Conservation (phyloP, 2,797 vertebrate species). For the Helarctos malayanus region DNA sequence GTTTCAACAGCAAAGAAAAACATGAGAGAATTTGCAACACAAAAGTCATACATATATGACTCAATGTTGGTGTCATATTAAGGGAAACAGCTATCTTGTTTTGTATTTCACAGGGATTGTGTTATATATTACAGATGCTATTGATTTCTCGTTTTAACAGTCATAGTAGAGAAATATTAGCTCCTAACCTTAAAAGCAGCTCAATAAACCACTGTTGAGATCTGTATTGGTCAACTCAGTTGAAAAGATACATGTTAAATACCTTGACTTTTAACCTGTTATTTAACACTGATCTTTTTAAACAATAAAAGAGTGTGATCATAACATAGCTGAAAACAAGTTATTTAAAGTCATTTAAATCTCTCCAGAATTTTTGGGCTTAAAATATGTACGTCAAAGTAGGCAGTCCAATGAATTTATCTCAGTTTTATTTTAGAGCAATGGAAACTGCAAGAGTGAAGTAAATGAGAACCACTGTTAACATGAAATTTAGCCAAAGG, state of each 20-base stretch:
- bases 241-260: slow-evolving; percentile 4
- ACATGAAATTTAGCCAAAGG: slow-evolving; percentile 83
- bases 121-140: background rate
- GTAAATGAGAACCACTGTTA: slow-evolving; percentile 73
- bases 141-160: background rate
- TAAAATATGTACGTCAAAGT: background rate
- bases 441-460: slow-evolving; percentile 74
- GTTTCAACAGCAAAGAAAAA: background rate
- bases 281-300: background rate
- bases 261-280: background rate
- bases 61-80: background rate
- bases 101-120: background rate
- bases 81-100: background rate
- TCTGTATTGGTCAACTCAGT: background rate
- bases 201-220: slow-evolving; percentile 52
- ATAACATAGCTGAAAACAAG: background rate
- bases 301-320: background rate
- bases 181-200: slow-evolving; percentile 47
- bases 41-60: background rate
- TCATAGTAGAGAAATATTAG: background rate
- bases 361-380: background rate
- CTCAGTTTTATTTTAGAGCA: slow-evolving; percentile 85
- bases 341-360: slow-evolving; percentile 25
- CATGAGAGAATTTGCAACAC: background rate
- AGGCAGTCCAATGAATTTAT: slow-evolving; percentile 9